Base-by-base conservation (phyloP, 2,797 vertebrate species). In the Heterohyrax brucei region DNA sequence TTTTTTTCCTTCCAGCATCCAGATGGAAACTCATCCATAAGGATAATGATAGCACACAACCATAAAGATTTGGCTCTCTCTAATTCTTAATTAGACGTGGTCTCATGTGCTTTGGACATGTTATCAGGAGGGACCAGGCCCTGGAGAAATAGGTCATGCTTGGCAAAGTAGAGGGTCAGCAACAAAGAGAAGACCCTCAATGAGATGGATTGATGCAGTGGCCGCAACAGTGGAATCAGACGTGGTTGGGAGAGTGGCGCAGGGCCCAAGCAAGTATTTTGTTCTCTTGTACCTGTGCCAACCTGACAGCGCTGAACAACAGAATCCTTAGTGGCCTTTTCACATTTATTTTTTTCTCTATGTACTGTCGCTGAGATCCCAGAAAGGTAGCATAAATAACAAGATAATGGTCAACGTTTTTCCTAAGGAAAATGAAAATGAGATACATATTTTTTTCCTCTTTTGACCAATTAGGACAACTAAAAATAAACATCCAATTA, bases 401-500 rank as follows among this genome's bases (percentile, higher is more conserved):
- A 73, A 46, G 33, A 59, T 50, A 59, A 53, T 56, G 33, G 81
- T 46, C 46, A 33, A 22, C 26, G 44, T 82, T 62, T 89, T 83
- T 81, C 77, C 70, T 79, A 70, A 88, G 87, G 68, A 90, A 96
- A 73, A 66, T 22, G 26, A 44, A 83, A 95, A 70, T 80, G 39
- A 75, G 59, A n/a, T 70, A 7, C 9, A 21, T 80, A 70, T 28
- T 5, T 50, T 46, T 24, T n/a, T 6, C 18, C 2, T 80, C 62
- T 68, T 81, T 59, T 56, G 56, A 56, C 18, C 93, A 90, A 95
- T 61, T 70, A 72, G 66, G 72, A 86, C 79, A 64, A 82, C 75
- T 96, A 26, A 97, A 91, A 88, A 83, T 68, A 94, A 96, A 56
- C 28, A 56, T 77, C 33, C 78, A 91, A 1, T 93, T 93, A 61